phyloP scores from a whole-genome alignment of 2,113 vertebrate species.

The Ploceus nigricollis region DNA sequence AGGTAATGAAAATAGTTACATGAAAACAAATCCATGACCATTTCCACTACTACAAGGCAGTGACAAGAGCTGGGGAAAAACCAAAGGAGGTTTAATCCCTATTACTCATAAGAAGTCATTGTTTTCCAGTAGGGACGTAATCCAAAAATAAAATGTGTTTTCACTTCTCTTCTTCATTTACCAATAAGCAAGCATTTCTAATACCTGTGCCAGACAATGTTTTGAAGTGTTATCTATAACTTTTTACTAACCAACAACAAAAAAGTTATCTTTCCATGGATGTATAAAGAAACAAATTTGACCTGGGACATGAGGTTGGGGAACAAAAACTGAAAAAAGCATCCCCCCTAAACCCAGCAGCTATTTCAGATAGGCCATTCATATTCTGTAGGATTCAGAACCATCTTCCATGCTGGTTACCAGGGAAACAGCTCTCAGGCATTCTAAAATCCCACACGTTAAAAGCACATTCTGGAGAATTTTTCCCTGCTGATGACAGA shows the following conservation, averaged over 20 bases:
- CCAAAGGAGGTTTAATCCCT: background rate
- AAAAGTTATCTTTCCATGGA: background rate
- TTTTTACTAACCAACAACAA: background rate
- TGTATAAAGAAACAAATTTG: background rate
- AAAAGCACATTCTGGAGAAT: background rate
- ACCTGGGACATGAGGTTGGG: no score
- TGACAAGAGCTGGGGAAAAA: background rate
- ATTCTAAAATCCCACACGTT: background rate
- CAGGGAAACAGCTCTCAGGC: background rate
- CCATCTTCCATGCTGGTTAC: background rate
- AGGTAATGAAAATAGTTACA: background rate
- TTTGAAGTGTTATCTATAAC: background rate
- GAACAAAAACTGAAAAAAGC: background rate
- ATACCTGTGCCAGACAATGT: background rate
- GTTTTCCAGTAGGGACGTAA: background rate
- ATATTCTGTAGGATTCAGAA: background rate
- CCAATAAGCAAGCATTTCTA: background rate
- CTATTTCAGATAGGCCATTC: background rate
- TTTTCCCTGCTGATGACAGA: background rate
- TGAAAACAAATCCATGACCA: background rate
- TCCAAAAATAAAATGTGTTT: background rate
- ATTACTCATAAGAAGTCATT: background rate
- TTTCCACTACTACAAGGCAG: background rate
- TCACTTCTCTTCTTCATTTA: background rate
- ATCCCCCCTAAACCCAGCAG: accelerated